Conservation (phyloP, 2,888 invertebrate genomes). For the Acanthopleura granulata region DNA sequence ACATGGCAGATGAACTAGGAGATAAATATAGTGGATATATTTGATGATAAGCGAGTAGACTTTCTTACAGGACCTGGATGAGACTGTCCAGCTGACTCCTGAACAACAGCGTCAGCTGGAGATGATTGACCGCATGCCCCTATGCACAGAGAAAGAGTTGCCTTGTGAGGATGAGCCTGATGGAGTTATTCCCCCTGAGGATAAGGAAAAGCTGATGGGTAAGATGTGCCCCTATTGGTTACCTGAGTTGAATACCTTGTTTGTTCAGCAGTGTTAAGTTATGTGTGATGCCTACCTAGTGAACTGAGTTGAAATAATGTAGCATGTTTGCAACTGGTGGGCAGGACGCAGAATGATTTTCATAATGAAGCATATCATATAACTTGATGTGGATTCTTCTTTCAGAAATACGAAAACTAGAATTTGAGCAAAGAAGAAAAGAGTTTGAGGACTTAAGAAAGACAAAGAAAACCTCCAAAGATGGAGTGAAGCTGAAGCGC, state of each 20-base stretch:
- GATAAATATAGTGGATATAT: no score
- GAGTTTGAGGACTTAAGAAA: slow-evolving; percentile 56
- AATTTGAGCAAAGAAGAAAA: slow-evolving; percentile 56
- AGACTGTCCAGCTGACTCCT: slow-evolving; percentile 66
- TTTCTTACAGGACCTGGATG: slow-evolving; percentile 34
- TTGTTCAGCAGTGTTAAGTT: no score
- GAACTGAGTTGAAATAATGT: no score
- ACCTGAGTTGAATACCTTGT: no score
- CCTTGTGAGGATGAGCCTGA: slow-evolving; percentile 43
- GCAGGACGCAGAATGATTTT: no score
- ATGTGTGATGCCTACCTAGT: no score
- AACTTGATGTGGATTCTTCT: neutral
- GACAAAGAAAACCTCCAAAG: slow-evolving; percentile 37
- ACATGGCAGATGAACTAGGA: no score
- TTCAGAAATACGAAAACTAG: slow-evolving; percentile 54
- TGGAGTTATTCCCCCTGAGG: slow-evolving; percentile 51
- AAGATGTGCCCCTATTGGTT: neutral
- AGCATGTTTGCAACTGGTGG: no score
- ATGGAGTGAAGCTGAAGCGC: slow-evolving; percentile 1
- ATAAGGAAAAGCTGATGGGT: slow-evolving; percentile 52
- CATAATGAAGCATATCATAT: no score
- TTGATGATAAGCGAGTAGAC: no score
- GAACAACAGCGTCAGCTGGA: slow-evolving; percentile 67
- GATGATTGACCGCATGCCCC: slow-evolving; percentile 68
- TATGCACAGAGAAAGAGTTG: slow-evolving; percentile 57